Percentiles rank a stretch among this genome's conserved stretches.
phyloP scores from a whole-genome alignment of 2,113 vertebrate species.

The Epinephelus lanceolatus region DNA sequence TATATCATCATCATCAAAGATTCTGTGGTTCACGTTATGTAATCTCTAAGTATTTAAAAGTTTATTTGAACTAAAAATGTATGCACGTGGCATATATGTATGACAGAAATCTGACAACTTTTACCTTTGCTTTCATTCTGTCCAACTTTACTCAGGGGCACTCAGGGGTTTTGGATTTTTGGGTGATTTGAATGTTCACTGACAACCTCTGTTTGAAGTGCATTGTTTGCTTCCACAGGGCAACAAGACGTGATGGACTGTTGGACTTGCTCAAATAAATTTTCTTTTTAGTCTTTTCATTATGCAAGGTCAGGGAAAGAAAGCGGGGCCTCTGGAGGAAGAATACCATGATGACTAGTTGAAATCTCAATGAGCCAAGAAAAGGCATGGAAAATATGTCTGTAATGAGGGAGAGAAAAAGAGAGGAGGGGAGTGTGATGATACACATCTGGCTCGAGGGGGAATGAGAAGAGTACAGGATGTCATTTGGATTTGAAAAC shows the following conservation, averaged over 20 bases:
- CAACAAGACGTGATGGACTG: not conserved
- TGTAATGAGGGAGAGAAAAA: constrained; percentile 52
- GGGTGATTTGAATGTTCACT: not conserved
- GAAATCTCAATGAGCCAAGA: constrained; percentile 63
- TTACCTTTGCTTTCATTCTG: not conserved
- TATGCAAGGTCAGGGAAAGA: constrained; percentile 14
- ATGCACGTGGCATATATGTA: not conserved
- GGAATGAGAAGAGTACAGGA: constrained; percentile 23
- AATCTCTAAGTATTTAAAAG: not conserved
- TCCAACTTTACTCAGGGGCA: not conserved
- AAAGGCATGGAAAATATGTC: constrained; percentile 61
- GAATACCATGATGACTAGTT: constrained; percentile 23
- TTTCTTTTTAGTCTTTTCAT: constrained; percentile 41
- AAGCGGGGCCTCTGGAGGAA: constrained; percentile 22
- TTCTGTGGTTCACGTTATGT: not conserved
- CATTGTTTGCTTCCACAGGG: not conserved
- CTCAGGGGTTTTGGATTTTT: not conserved
- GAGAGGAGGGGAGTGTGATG: constrained; percentile 22
- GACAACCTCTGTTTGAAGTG: not conserved
- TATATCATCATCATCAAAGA: not conserved
- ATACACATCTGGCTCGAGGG: constrained; percentile 53
- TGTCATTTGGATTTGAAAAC: constrained; percentile 35
- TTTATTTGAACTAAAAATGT: not conserved
- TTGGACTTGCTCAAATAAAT: not conserved
- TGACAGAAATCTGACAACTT: not conserved